phyloP scores from a whole-genome alignment of 2,797 vertebrate genomes.

The Sebastes dallii region DNA sequence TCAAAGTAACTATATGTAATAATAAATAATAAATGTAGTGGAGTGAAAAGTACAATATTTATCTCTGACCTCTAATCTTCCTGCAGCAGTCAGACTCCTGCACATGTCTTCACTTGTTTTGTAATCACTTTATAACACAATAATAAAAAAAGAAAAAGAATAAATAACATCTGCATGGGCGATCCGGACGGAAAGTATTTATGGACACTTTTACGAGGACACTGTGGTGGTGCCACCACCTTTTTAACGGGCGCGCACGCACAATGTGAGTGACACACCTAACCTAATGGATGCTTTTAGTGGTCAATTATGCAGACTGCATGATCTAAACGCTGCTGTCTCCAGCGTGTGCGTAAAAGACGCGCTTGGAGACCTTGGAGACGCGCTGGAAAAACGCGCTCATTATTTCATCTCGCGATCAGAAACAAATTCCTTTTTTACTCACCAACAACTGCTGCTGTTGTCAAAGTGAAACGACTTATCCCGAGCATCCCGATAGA shows the following conservation, averaged over 20 bases:
- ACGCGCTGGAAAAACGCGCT: background rate
- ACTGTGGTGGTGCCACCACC: constrained; percentile 41
- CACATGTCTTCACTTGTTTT: too few species aligned
- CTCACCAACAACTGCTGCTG: constrained; percentile 61
- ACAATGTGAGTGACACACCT: constrained; percentile 31
- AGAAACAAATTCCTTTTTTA: background rate
- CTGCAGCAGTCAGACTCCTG: too few species aligned
- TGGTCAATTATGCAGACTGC: constrained; percentile 32
- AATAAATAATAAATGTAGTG: background rate
- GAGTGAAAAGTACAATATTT: background rate
- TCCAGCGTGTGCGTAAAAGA: constrained; percentile 28
- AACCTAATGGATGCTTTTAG: constrained; percentile 53
- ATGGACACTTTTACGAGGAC: constrained; percentile 32
- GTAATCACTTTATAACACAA: too few species aligned
- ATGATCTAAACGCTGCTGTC: background rate
- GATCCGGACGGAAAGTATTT: constrained; percentile 36
- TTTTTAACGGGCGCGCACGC: background rate
- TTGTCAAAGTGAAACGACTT: constrained; percentile 34
- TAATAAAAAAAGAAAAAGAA: background rate
- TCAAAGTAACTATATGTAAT: too few species aligned
- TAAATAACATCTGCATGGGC: constrained; percentile 32
- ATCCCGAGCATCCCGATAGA: constrained; percentile 52
- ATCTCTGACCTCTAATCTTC: background rate
- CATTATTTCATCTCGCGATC: background rate
- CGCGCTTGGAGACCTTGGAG: background rate